These are phyloP conservation scores for Scomber japonicus DNA, from an alignment of 2,113 vertebrate species.

Conservation along the genomic window DNA sequence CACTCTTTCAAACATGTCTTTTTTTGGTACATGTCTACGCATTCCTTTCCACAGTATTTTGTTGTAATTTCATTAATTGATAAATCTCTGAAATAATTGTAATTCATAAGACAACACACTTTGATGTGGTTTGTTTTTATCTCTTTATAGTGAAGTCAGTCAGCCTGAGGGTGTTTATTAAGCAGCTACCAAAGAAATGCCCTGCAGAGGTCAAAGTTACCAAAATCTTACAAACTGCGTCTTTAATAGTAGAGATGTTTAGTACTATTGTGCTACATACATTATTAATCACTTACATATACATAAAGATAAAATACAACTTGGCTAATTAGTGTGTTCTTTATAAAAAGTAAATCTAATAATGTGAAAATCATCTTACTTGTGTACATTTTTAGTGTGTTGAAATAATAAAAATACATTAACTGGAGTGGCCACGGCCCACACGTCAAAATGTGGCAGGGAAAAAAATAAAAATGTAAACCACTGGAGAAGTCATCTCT, in stretches of 20 bases:
- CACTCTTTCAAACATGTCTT: not conserved
- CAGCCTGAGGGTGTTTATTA: not conserved
- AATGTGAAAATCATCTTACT: conserved; percentile 62
- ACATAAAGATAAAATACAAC: conserved; percentile 67
- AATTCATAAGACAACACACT: not conserved
- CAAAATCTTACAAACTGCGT: conserved; percentile 70
- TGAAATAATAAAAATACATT: conserved; percentile 72
- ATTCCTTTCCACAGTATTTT: not conserved
- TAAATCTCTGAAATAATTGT: not conserved
- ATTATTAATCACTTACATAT: conserved; percentile 72
- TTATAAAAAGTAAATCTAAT: conserved; percentile 76
- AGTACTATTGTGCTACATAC: conserved; percentile 81
- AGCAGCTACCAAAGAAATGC: conserved; percentile 2
- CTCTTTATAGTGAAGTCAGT: not conserved
- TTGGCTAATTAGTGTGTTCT: conserved; percentile 65
- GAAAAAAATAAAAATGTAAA: conserved; percentile 54
- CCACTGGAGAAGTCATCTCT: conserved; percentile 45
- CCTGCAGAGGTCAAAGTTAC: conserved; percentile 31
- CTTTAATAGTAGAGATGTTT: conserved; percentile 59
- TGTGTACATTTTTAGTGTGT: conserved; percentile 66
- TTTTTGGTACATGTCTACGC: not conserved
- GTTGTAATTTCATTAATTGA: not conserved
- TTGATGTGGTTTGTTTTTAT: not conserved
- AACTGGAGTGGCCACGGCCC: conserved; percentile 42
- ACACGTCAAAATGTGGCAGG: conserved; percentile 45